Percentiles rank a stretch among this genome's conserved stretches.
Conservation (phyloP, 2,797 vertebrate species). For the Sebastes minor region DNA sequence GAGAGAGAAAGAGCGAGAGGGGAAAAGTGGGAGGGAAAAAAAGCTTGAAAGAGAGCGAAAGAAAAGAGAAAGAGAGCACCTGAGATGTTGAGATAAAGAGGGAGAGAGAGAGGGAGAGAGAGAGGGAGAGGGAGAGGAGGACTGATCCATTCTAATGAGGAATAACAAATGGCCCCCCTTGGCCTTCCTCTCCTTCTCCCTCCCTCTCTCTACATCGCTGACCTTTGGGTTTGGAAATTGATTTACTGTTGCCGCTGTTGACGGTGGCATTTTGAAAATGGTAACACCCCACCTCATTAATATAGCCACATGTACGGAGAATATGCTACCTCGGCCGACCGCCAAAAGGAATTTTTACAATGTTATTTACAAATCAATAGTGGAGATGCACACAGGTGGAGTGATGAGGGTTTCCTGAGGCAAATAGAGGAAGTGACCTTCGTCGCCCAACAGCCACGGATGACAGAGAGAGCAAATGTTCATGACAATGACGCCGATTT, state of each 20-base stretch:
- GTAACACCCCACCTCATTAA: slow-evolving; percentile 84
- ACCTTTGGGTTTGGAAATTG: slow-evolving; percentile 86
- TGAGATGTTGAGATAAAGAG: slow-evolving; percentile 1
- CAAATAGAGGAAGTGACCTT: slow-evolving; percentile 46
- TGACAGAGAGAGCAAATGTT: slow-evolving; percentile 17
- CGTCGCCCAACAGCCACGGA: background rate
- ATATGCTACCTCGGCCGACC: slow-evolving; percentile 66
- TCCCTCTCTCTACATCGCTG: slow-evolving; percentile 75
- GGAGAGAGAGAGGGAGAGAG: slow-evolving; percentile 12
- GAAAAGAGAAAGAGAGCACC: slow-evolving; percentile 45
- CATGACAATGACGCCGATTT: background rate
- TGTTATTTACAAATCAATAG: slow-evolving; percentile 72
- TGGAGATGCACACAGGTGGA: slow-evolving; percentile 41
- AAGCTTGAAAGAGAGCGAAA: slow-evolving; percentile 24
- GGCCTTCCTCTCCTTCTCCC: slow-evolving; percentile 62
- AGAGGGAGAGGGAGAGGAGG: slow-evolving; percentile 27
- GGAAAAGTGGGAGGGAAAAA: background rate
- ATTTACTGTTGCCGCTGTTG: slow-evolving; percentile 85
- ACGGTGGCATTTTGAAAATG: slow-evolving; percentile 87
- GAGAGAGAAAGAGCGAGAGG: slow-evolving; percentile 45
- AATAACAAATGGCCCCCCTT: slow-evolving; percentile 79
- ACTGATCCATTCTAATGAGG: slow-evolving; percentile 82
- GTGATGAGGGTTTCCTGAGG: slow-evolving; percentile 39
- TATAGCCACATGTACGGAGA: slow-evolving; percentile 76
- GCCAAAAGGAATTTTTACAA: slow-evolving; percentile 56